These are phyloP conservation scores for Strix uralensis DNA, from an alignment of 2,113 vertebrate genomes.

Conservation along the genomic window DNA sequence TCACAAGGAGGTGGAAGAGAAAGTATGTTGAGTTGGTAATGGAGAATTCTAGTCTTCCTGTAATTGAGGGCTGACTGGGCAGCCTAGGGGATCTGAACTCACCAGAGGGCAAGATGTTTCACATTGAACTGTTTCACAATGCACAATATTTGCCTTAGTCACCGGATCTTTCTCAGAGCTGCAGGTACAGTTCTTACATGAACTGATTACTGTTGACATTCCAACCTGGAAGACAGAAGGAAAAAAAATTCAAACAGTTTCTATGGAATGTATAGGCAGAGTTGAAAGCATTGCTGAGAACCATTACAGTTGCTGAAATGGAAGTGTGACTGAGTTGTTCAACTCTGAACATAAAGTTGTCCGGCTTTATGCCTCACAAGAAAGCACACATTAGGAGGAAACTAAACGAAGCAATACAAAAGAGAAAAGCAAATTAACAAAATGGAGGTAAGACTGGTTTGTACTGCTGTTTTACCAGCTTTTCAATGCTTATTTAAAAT, in stretches of 20 bases:
- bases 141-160: constrained; percentile 20
- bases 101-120: constrained; percentile 71
- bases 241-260: neutral
- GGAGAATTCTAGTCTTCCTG: neutral
- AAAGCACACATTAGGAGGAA: neutral
- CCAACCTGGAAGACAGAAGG: neutral
- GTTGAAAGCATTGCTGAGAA: neutral
- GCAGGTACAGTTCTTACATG: constrained; percentile 77
- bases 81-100: neutral
- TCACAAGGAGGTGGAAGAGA: neutral
- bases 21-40: neutral
- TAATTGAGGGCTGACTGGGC: neutral
- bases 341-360: neutral
- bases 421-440: neutral
- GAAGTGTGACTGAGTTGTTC: neutral
- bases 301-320: neutral
- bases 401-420: neutral
- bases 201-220: neutral
- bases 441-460: neutral
- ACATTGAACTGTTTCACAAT: constrained; percentile 71
- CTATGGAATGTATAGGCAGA: neutral
- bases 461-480: neutral
- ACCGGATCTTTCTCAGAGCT: constrained; percentile 30
- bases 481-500: neutral
- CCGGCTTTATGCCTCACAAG: neutral